Conservation (phyloP, 2,113 vertebrate species). For the Gasterosteus aculeatus region DNA sequence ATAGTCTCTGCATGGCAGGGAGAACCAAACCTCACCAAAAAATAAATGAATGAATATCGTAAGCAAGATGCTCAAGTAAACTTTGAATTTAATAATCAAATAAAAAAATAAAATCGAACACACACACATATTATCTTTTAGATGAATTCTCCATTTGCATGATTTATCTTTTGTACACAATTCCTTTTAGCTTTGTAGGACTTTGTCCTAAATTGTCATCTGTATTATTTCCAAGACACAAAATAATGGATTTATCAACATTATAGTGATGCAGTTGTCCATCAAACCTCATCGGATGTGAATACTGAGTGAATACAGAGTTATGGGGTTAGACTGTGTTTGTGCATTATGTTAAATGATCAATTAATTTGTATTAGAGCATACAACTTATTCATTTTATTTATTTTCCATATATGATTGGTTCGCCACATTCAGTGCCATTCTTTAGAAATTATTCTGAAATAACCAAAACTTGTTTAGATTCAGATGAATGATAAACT, state of each 20-base stretch:
- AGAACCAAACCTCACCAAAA: not conserved
- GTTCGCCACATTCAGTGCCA: not conserved
- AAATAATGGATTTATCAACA: not conserved
- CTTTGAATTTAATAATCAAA: not conserved
- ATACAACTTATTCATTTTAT: not conserved
- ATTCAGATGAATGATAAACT: not conserved
- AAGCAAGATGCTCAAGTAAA: not conserved
- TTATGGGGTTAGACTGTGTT: not conserved
- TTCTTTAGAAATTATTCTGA: not conserved
- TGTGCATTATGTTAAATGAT: not conserved
- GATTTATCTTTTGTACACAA: conserved; percentile 1
- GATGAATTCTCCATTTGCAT: not conserved
- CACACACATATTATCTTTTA: not conserved
- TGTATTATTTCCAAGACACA: not conserved
- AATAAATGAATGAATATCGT: conserved; percentile 11
- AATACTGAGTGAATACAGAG: not conserved
- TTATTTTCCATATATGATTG: not conserved
- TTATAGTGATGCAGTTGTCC: conserved; percentile 1
- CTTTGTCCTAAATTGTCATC: not conserved
- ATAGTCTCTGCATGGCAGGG: not conserved
- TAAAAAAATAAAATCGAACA: not conserved
- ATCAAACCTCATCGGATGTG: not conserved
- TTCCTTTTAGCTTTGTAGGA: not conserved
- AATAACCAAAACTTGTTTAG: not conserved
- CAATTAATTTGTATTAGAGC: not conserved